Evolutionary conservation across 2,888 invertebrate species (phyloP), one percentile per base, ranked within the genome.

Genomic region (Ectemnius continuus): DNA sequence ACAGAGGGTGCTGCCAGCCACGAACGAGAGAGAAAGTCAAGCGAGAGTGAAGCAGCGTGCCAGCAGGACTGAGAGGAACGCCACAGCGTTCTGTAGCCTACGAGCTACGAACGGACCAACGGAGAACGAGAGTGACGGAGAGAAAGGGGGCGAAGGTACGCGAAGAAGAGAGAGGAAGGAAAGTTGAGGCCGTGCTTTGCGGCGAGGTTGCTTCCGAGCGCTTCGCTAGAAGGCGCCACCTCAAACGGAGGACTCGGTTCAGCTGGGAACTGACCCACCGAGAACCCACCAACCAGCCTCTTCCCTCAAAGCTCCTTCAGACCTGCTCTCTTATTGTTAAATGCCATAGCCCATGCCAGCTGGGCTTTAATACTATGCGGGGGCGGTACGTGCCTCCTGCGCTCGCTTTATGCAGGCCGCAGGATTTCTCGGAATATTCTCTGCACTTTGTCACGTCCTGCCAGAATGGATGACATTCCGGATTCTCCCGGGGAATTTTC

Each of bases 1-100:
- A 57, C 57, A 67, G 71, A 73, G 73, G 73, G 74, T 70, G 72
- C 67, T 65, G 73, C 69, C 66, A 58, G 80, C 76, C 59, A 61
- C 65, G 62, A 71, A 85, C 83, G 79, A 77, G 81, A 84, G 80
- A 81, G 80, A 73, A 77, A 76, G 71, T 73, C 72, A 61, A 59
- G 46, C 20, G 65, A 63, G 56, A 47, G 23, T 20, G 57, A 70
- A 52, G 26, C 52, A 64, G 67, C 65, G 62, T 14, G 46, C 68
- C 69, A 63, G 67, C 61, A 65, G 59, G 69, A 23, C 63, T 73
- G 72, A 52, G 70, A 67, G 68, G 68, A 66, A 70, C 46, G 73
- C 36, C 60, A 60, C n/a, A 52, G 52, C 14, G 52, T 14, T 52
- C 16, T 13, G 20, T 46, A 64, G 5, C 58, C 36, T 36, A 11